These are phyloP conservation scores for Danio aesculapii DNA, from an alignment of 2,797 vertebrate genomes.

Conservation along the genomic window DNA sequence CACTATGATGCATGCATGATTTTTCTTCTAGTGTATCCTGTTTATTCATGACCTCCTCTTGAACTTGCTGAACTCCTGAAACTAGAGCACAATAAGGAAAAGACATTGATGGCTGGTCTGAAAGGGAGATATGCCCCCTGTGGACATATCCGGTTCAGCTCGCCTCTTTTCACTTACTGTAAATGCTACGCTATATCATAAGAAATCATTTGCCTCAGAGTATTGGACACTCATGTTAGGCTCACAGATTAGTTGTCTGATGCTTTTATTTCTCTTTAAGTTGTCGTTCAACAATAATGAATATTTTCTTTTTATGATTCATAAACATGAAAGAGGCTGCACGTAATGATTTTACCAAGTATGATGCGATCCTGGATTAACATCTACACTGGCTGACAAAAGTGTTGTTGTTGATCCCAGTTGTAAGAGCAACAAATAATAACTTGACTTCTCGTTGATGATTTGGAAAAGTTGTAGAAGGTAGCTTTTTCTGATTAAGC, in stretches of 20 bases:
- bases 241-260: not conserved
- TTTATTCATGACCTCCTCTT: conserved; percentile 8
- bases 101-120: not conserved
- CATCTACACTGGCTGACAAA: too few species aligned
- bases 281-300: too few species aligned
- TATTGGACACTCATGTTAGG: not conserved
- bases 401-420: too few species aligned
- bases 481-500: too few species aligned
- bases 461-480: too few species aligned
- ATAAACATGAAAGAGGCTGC: too few species aligned
- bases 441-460: too few species aligned
- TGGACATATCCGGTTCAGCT: conserved; percentile 25
- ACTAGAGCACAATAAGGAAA: not conserved
- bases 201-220: not conserved
- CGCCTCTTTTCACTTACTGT: not conserved
- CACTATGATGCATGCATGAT: not conserved
- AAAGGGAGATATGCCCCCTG: not conserved
- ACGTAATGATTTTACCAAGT: too few species aligned
- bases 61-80: conserved; percentile 6
- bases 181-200: conserved; percentile 15
- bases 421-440: too few species aligned
- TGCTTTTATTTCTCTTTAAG: not conserved
- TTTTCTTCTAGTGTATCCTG: not conserved
- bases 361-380: too few species aligned
- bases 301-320: too few species aligned